Conservation (phyloP, 1,140 invertebrate species). For the Camponotus floridanus region DNA sequence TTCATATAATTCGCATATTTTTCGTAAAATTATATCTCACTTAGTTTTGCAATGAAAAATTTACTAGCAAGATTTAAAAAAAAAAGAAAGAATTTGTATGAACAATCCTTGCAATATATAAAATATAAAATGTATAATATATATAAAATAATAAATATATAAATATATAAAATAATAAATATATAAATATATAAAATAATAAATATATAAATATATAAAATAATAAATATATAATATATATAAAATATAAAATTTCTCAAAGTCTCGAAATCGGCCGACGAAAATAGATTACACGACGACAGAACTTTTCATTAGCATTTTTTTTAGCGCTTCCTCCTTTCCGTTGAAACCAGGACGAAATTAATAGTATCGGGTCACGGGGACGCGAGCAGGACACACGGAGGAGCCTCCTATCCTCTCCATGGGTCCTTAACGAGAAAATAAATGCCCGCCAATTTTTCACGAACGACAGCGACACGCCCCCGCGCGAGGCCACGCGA, state of each 20-base stretch:
- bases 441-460: conserved; percentile 78
- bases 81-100: not conserved
- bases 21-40: not conserved
- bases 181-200: no score
- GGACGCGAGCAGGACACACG: conserved; percentile 60
- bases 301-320: conserved; percentile 62
- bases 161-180: no score
- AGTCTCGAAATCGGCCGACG: not conserved
- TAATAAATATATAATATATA: no score
- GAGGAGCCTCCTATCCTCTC: conserved; percentile 41
- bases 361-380: conserved; percentile 74
- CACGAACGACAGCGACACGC: conserved; percentile 67
- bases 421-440: conserved; percentile 75
- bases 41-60: not conserved
- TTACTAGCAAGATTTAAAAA: not conserved
- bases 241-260: not conserved
- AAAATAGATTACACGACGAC: conserved; percentile 26
- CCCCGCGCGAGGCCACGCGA: conserved; percentile 37
- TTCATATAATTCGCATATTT: not conserved
- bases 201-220: no score
- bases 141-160: no score
- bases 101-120: no score
- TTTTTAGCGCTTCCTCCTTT: not conserved
- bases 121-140: no score
- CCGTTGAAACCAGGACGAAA: conserved; percentile 54